Conservation (phyloP, 2,113 vertebrate species). For the Nesoenas mayeri region DNA sequence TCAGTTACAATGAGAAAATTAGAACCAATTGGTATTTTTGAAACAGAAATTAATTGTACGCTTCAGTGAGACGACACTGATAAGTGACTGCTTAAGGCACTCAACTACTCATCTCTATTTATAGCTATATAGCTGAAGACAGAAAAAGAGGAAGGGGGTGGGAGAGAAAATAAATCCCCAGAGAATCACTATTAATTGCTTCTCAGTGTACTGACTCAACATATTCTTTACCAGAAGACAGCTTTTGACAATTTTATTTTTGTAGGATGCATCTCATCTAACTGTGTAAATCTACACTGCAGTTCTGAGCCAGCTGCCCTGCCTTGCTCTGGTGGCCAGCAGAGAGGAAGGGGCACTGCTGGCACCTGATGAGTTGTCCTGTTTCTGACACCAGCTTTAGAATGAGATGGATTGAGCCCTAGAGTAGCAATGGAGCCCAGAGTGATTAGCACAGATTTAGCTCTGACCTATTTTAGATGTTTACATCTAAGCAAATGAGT, state of each 20-base stretch:
- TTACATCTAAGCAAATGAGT: not conserved
- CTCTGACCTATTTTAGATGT: conserved; percentile 21
- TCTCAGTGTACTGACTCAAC: not conserved
- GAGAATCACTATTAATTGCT: not conserved
- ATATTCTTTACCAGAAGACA: not conserved
- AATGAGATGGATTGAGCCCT: not conserved
- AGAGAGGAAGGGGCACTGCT: not conserved
- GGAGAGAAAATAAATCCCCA: conserved; percentile 1
- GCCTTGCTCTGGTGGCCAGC: not conserved
- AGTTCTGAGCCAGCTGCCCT: not conserved
- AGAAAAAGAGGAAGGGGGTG: not conserved
- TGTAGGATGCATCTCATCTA: not conserved
- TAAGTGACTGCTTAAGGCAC: conserved; percentile 22
- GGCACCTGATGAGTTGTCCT: not conserved
- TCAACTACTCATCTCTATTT: conserved; percentile 2
- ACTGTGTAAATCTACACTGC: not conserved
- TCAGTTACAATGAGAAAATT: conserved; percentile 1
- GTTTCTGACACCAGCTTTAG: not conserved
- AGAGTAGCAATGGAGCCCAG: not conserved
- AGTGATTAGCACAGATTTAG: not conserved
- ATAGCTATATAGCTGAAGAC: not conserved
- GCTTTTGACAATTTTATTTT: not conserved
- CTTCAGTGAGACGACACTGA: not conserved
- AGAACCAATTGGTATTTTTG: not conserved
- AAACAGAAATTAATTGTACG: not conserved